Evolutionary conservation across 2,888 invertebrate species (phyloP).

Genomic region (Alsophila aescularia): DNA sequence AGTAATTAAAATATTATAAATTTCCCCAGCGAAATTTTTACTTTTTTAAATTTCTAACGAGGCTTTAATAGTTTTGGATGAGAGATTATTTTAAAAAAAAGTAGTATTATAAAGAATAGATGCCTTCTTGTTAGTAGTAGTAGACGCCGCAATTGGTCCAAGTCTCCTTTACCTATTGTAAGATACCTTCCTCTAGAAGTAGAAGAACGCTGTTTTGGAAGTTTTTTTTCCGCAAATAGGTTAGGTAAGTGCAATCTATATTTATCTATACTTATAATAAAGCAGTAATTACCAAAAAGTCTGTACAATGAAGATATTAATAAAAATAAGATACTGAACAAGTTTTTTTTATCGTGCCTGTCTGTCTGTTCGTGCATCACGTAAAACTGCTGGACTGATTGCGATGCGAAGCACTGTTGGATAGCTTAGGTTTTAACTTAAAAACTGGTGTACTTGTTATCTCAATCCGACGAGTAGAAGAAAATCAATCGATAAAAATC

Average conservation of each 20-base stretch:
- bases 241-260: conserved; percentile 51
- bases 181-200: conserved; percentile 46
- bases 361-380: too few species aligned
- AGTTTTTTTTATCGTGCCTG: too few species aligned
- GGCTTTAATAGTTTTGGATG: conserved; percentile 52
- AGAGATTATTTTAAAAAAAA: conserved; percentile 43
- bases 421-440: too few species aligned
- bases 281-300: too few species aligned
- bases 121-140: conserved; percentile 71
- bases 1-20: conserved; percentile 37
- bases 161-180: conserved; percentile 53
- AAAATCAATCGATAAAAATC: too few species aligned
- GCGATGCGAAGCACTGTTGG: too few species aligned
- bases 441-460: too few species aligned
- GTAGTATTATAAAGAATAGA: conserved; percentile 60
- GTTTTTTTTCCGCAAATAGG: conserved; percentile 44
- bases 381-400: too few species aligned
- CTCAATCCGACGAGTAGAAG: too few species aligned
- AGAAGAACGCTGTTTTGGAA: conserved; percentile 45
- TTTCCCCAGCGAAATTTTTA: conserved; percentile 31
- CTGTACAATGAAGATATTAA: too few species aligned
- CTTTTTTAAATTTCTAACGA: conserved; percentile 44
- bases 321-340: too few species aligned
- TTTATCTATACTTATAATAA: too few species aligned
- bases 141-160: conserved; percentile 73